Conservation (phyloP, 2,888 invertebrate genomes). For the Temnothorax rugatulus region DNA sequence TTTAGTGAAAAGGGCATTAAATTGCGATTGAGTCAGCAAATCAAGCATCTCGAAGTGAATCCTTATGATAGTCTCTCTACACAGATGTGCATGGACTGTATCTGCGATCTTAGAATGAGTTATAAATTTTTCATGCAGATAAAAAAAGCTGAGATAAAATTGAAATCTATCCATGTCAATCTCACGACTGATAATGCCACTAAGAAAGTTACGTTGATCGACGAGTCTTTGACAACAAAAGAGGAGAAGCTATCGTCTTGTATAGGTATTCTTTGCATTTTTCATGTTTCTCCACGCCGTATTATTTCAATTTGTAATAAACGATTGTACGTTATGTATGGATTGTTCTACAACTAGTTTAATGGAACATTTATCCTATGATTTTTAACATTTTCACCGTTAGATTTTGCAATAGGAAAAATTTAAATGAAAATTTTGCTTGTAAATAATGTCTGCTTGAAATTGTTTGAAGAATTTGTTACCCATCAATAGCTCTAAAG, state of each 20-base stretch:
- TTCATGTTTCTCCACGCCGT: neutral
- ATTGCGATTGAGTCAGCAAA: constrained; percentile 84
- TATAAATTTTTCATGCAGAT: constrained; percentile 85
- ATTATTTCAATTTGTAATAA: neutral
- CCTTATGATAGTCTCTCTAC: constrained; percentile 81
- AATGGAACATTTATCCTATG: neutral
- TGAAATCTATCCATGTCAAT: constrained; percentile 79
- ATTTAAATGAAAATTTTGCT: neutral
- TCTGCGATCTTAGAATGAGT: constrained; percentile 85
- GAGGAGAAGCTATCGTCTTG: neutral
- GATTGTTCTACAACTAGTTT: neutral
- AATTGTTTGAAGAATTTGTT: neutral
- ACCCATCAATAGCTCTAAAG: neutral
- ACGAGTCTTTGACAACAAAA: constrained; percentile 1
- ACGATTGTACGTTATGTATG: neutral
- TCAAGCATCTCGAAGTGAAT: constrained; percentile 83
- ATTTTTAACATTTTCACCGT: neutral
- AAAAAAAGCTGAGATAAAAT: constrained; percentile 84
- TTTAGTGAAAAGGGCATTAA: constrained; percentile 84
- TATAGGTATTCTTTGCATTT: constrained; percentile 6
- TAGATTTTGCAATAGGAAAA: neutral
- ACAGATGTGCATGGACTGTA: constrained; percentile 85
- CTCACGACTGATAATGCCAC: constrained; percentile 62
- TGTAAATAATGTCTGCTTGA: neutral
- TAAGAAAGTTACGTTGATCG: constrained; percentile 47